Evolutionary conservation across 2,113 vertebrate genomes (phyloP), one percentile per base, ranked within the genome.

Genomic region (Spea multiplicata): DNA sequence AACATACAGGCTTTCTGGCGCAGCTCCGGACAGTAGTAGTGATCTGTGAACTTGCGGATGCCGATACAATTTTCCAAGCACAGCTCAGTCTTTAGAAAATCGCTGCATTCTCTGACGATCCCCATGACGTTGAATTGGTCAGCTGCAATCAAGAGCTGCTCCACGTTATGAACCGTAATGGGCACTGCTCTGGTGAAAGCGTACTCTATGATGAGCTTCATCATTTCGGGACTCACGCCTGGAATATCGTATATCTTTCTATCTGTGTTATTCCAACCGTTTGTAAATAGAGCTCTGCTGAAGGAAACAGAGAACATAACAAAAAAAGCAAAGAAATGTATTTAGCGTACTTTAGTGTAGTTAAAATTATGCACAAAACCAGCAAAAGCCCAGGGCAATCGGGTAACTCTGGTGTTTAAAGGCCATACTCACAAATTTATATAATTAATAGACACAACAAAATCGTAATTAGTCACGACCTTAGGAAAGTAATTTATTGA

Each of bases 131-230:
- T 90, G 72, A 97, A 84, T 44, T 91, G 89, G 76, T 95, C 90
- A 0, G 94, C 93, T 0, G 91, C 90, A 0, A 81, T 75, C 3
- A 95, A 76, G 44, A 96, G 86, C 12, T 84, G 75, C 76, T 91
- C 84, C 6, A 88, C 91, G 0, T 94, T 96, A 47, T 91, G 87
- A 0, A 78, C 75, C 0, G 88, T 94, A 86, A 96, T 83, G 0
- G 65, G 82, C 47, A 93, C 84, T 0, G 88, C 87, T 69, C 87
- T 80, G 0, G 88, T 95, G 83, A 94, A 95, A 1, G 92, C 90
- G 0, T 92, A 94, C 44, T 94, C 88, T 0, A 95, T 88, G 47
- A 95, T 89, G 3, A 94, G 85, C 65, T 84, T 86, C 92, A 95
- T 94, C 87, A 91, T 92, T 72, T 92, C 87, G 0, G 92, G 84